These are phyloP conservation scores for Sebastes ruberrimus DNA, from an alignment of 2,797 vertebrate species.

Conservation along the genomic window DNA sequence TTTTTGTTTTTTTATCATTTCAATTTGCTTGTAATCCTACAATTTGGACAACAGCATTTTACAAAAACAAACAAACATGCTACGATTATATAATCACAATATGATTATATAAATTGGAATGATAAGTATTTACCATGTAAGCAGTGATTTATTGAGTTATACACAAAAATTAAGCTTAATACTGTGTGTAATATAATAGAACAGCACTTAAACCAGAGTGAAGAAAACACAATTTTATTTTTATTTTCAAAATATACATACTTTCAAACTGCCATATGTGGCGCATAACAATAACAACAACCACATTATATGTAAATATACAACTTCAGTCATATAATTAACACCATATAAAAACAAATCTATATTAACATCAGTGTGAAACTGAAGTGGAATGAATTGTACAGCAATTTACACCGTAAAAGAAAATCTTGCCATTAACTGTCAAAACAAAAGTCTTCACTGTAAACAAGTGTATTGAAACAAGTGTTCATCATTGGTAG, in stretches of 20 bases:
- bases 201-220: neutral
- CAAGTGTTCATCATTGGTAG: neutral
- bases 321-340: neutral
- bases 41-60: too few relatives aligned
- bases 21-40: too few relatives aligned
- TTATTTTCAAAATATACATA: slow-evolving; percentile 8
- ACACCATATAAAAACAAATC: neutral
- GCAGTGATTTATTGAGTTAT: neutral
- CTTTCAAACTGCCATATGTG: neutral
- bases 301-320: neutral
- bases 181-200: neutral
- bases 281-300: neutral
- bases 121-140: neutral
- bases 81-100: too few relatives aligned
- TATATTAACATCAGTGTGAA: neutral
- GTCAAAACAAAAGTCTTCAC: neutral
- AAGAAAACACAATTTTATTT: neutral
- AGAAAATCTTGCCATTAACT: neutral
- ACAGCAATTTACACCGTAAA: neutral
- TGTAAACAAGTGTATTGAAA: neutral
- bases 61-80: too few relatives aligned
- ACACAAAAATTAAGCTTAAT: neutral
- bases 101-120: neutral
- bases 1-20: too few relatives aligned
- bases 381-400: neutral